Percentiles rank a stretch among this genome's conserved stretches.
Evolutionary conservation across 2,113 vertebrate genomes (phyloP).

Genomic region (Salvelinus sp.): DNA sequence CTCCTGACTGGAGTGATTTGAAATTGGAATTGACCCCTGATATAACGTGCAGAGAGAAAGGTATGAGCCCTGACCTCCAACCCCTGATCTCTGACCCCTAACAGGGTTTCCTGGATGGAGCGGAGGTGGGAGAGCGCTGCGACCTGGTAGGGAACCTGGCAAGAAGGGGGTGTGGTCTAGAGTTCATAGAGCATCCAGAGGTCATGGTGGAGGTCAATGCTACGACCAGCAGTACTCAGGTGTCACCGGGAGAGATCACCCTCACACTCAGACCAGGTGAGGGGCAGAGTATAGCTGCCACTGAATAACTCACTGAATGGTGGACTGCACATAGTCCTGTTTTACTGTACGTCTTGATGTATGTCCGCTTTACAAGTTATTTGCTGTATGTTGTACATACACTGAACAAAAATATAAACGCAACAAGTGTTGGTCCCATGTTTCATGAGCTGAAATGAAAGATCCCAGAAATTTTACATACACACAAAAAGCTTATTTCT

Average conservation of each 20-base stretch:
- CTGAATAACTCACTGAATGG: not conserved
- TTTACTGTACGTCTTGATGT: not conserved
- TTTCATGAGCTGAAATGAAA: too few species aligned
- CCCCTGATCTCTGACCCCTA: slow-evolving; percentile 9
- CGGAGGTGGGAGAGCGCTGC: slow-evolving; percentile 80
- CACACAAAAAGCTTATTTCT: too few species aligned
- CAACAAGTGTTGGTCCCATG: too few species aligned
- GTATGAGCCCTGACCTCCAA: not conserved
- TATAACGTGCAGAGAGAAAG: too few species aligned
- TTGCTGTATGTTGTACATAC: too few species aligned
- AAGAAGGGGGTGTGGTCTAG: slow-evolving; percentile 81
- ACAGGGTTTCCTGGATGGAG: slow-evolving; percentile 86
- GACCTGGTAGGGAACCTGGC: slow-evolving; percentile 82
- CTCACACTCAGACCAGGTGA: slow-evolving; percentile 87
- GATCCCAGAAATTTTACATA: too few species aligned
- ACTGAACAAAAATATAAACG: too few species aligned
- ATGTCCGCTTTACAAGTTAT: not conserved
- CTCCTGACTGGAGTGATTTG: too few species aligned
- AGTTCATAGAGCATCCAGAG: slow-evolving; percentile 82
- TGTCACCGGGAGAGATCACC: slow-evolving; percentile 84
- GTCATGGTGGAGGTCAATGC: slow-evolving; percentile 76
- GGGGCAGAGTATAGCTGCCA: slow-evolving; percentile 13
- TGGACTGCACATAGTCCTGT: too few species aligned
- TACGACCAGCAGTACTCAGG: slow-evolving; percentile 81
- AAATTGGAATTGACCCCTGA: too few species aligned